A percentile compares a stretch with the other conserved stretches of the same genome.
phyloP scores from a whole-genome alignment of 1,140 invertebrate species.

The Papilio polyxenes region DNA sequence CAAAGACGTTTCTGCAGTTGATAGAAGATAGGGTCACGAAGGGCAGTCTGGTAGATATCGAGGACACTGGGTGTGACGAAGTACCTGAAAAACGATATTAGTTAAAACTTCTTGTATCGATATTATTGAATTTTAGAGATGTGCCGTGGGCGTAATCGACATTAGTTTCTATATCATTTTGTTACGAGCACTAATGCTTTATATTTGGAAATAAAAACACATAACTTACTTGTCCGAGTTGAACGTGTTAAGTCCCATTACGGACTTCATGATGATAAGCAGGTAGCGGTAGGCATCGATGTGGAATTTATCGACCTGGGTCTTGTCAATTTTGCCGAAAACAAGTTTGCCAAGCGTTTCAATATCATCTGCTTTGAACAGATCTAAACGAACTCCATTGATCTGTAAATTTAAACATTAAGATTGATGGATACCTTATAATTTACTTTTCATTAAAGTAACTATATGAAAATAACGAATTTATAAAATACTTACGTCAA shows the following conservation, averaged over 20 bases:
- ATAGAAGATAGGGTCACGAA: slow-evolving; percentile 86
- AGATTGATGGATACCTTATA: slow-evolving; percentile 11
- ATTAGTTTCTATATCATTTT: no score
- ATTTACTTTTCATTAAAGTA: slow-evolving; percentile 10
- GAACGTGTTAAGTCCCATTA: slow-evolving; percentile 65
- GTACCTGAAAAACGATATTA: slow-evolving; percentile 58
- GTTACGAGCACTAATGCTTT: neutral
- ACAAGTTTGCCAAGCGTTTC: slow-evolving; percentile 68
- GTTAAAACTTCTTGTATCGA: neutral
- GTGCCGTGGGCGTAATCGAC: neutral
- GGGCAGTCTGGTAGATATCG: slow-evolving; percentile 82
- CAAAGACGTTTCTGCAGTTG: slow-evolving; percentile 83
- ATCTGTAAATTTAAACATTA: slow-evolving; percentile 61
- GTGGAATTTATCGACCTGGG: slow-evolving; percentile 51
- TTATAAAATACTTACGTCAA: slow-evolving; percentile 69
- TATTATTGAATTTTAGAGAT: neutral
- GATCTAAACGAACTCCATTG: slow-evolving; percentile 62
- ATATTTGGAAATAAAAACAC: neutral
- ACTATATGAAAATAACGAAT: neutral
- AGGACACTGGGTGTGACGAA: slow-evolving; percentile 79
- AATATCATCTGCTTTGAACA: slow-evolving; percentile 65
- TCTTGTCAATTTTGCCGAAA: slow-evolving; percentile 66
- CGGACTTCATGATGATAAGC: slow-evolving; percentile 68
- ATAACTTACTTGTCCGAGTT: slow-evolving; percentile 66
- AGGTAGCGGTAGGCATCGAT: slow-evolving; percentile 70